These are phyloP conservation scores for Microctenopoma steveboyesi DNA, from an alignment of 2,797 vertebrate genomes.

Conservation along the genomic window DNA sequence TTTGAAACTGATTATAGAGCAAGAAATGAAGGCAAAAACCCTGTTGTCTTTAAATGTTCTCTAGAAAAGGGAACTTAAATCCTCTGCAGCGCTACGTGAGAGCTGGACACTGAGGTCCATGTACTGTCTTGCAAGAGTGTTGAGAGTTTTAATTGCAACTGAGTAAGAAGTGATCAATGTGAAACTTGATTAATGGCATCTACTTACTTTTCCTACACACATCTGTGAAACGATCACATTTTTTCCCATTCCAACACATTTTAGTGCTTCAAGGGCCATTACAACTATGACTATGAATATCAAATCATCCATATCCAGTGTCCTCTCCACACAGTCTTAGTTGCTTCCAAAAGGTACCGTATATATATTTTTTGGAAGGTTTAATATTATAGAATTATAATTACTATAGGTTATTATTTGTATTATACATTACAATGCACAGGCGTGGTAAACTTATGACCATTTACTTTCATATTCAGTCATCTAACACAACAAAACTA, in stretches of 20 bases:
- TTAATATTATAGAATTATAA: background rate
- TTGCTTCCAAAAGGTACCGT: background rate
- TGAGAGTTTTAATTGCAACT: slow-evolving; percentile 47
- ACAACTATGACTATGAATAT: background rate
- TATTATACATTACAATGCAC: too few species aligned
- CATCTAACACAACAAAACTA: background rate
- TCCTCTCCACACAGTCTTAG: background rate
- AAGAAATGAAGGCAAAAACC: slow-evolving; percentile 24
- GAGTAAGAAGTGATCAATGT: slow-evolving; percentile 31
- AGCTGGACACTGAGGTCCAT: slow-evolving; percentile 42
- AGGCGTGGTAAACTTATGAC: background rate
- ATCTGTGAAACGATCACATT: background rate
- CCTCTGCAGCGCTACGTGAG: slow-evolving; percentile 27
- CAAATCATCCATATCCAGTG: background rate
- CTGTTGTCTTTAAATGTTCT: slow-evolving; percentile 61
- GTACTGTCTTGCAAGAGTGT: slow-evolving; percentile 29
- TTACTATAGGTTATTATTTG: background rate
- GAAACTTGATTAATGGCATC: slow-evolving; percentile 42
- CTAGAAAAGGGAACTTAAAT: slow-evolving; percentile 28
- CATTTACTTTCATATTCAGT: background rate
- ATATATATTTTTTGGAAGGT: background rate
- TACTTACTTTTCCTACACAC: slow-evolving; percentile 25
- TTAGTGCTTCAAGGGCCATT: slow-evolving; percentile 9
- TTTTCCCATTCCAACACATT: too few species aligned
- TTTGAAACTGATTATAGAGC: slow-evolving; percentile 74